Percentiles rank a stretch among this genome's conserved stretches.
These are phyloP conservation scores for Heterodera schachtii DNA, from an alignment of 1,140 invertebrate species.

Conservation along the genomic window DNA sequence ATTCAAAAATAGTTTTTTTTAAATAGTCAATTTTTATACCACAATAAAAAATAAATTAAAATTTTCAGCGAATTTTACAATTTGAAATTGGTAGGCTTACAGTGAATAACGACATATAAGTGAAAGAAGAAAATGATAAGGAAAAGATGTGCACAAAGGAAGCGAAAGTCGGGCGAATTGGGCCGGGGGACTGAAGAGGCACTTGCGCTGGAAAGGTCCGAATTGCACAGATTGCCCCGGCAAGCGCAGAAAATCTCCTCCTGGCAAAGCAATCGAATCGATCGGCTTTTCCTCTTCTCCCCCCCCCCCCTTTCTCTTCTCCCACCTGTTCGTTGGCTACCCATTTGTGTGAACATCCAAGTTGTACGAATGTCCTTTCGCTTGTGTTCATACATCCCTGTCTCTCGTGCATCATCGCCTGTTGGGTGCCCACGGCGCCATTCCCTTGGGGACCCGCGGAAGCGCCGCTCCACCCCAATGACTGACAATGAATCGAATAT, in stretches of 20 bases:
- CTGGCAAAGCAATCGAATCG: not conserved
- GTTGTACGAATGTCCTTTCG: constrained; percentile 47
- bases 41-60: too few relatives aligned
- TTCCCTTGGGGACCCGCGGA: not conserved
- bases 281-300: too few relatives aligned
- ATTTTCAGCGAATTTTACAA: too few relatives aligned
- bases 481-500: not conserved
- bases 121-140: not conserved
- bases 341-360: constrained; percentile 63
- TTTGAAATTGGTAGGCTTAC: too few relatives aligned
- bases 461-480: not conserved
- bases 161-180: not conserved
- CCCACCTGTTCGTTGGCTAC: constrained; percentile 49
- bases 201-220: constrained; percentile 25
- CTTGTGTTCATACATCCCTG: constrained; percentile 64
- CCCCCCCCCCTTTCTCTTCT: not conserved
- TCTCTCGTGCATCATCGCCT: constrained; percentile 48
- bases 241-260: constrained; percentile 52
- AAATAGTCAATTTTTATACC: too few relatives aligned
- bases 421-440: not conserved
- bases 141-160: not conserved
- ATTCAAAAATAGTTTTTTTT: too few relatives aligned
- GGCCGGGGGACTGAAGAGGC: constrained; percentile 10
- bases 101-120: too few relatives aligned
- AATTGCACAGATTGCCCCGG: constrained; percentile 27